Conservation (phyloP, 2,888 invertebrate genomes). For the Drosophila emarginata region DNA sequence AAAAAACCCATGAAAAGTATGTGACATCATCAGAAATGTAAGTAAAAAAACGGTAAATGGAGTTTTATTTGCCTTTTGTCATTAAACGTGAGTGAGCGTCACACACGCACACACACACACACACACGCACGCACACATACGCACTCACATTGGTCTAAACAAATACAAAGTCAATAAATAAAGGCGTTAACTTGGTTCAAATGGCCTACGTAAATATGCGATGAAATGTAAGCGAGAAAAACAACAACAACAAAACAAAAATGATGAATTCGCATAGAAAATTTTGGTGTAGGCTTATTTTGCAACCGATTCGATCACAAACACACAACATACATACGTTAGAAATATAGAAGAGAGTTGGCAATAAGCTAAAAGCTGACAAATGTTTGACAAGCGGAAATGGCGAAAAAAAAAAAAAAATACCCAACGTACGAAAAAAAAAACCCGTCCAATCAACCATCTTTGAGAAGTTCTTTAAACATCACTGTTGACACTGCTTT, state of each 20-base stretch:
- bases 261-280: constrained; percentile 24
- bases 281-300: constrained; percentile 68
- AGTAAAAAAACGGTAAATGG: constrained; percentile 66
- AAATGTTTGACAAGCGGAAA: constrained; percentile 76
- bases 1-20: constrained; percentile 16
- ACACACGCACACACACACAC: constrained; percentile 34
- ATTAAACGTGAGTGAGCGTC: constrained; percentile 52
- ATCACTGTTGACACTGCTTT: neutral
- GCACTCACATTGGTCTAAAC: constrained; percentile 46
- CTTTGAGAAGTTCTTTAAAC: constrained; percentile 3
- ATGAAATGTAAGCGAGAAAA: constrained; percentile 61
- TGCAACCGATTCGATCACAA: constrained; percentile 43
- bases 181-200: constrained; percentile 71
- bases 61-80: constrained; percentile 66
- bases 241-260: constrained; percentile 4
- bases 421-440: constrained; percentile 37
- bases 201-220: constrained; percentile 75
- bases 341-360: constrained; percentile 37
- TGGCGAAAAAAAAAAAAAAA: constrained; percentile 47
- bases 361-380: constrained; percentile 75
- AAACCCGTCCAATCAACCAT: constrained; percentile 6
- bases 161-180: constrained; percentile 74
- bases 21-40: constrained; percentile 66
- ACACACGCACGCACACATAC: constrained; percentile 19
- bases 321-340: constrained; percentile 18